Percentiles rank a stretch among this genome's conserved stretches.
These are phyloP conservation scores for Kryphioiulus occultus DNA, from an alignment of 2,888 invertebrate species.

Conservation along the genomic window DNA sequence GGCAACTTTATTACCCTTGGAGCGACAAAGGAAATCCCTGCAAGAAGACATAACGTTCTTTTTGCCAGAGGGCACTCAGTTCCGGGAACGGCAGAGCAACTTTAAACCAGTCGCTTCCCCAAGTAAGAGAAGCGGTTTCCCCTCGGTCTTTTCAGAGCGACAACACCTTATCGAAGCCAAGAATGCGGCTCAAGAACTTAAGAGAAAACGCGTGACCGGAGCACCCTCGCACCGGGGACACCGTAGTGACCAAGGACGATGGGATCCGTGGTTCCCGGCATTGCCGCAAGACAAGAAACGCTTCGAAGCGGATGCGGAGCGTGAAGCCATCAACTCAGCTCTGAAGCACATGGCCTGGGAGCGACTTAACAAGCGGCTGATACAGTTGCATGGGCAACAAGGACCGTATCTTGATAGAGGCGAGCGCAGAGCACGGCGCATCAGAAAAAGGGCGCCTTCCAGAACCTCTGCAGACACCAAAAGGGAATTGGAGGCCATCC, in stretches of 20 bases:
- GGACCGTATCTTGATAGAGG: conserved; percentile 37
- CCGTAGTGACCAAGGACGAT: conserved; percentile 17
- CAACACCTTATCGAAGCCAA: conserved; percentile 16
- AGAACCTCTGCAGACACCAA: not conserved
- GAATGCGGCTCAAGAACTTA: not conserved
- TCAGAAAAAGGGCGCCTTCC: not conserved
- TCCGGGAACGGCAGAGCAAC: conserved; percentile 31
- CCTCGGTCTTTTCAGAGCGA: conserved; percentile 46
- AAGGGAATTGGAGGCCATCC: conserved; percentile 45
- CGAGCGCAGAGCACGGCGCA: conserved; percentile 8
- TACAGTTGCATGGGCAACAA: conserved; percentile 35
- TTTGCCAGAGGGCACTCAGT: not conserved
- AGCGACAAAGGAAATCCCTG: conserved; percentile 45
- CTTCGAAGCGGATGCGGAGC: not conserved
- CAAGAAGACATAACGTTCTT: conserved; percentile 29
- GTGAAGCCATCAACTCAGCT: conserved; percentile 45
- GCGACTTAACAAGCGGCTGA: conserved; percentile 45
- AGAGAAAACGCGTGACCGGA: not conserved
- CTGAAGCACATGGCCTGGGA: conserved; percentile 47
- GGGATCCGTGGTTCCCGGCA: conserved; percentile 46
- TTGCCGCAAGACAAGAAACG: not conserved
- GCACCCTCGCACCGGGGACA: not conserved
- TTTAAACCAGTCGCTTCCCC: not conserved
- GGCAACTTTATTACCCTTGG: not conserved
- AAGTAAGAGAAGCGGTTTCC: not conserved